These are phyloP conservation scores for Hydrozoanthus tunicans DNA, from an alignment of 64 coral and sea anemone species.

Conservation along the genomic window DNA sequence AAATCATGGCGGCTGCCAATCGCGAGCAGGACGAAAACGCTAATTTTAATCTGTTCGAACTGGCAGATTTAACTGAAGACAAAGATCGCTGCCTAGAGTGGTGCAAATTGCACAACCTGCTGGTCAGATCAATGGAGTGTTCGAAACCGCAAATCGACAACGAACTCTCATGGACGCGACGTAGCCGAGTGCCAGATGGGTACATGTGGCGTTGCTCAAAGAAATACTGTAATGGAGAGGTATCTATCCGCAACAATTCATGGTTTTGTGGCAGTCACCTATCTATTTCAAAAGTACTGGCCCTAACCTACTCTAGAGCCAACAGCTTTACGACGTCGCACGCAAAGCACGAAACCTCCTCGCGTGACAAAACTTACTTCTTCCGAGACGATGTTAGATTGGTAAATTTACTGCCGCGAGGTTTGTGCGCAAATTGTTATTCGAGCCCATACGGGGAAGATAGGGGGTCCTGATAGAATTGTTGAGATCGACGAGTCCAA, in stretches of 20 bases:
- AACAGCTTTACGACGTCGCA: conserved; percentile 50
- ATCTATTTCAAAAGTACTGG: conserved; percentile 36
- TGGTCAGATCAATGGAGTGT: neutral
- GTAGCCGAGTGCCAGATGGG: neutral
- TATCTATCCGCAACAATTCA: conserved; percentile 30
- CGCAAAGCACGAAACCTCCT: conserved; percentile 42
- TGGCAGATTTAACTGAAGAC: neutral
- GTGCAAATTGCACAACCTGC: neutral
- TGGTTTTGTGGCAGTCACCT: conserved; percentile 47
- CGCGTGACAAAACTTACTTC: conserved; percentile 14
- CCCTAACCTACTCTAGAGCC: conserved; percentile 50
- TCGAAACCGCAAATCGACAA: neutral
- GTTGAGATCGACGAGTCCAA: conserved; percentile 65
- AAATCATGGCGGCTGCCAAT: too few relatives aligned
- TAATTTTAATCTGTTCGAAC: too few relatives aligned
- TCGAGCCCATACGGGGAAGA: conserved; percentile 27
- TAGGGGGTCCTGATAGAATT: conserved; percentile 39
- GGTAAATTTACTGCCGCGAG: conserved; percentile 50
- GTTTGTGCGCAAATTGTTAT: conserved; percentile 55
- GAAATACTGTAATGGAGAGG: neutral
- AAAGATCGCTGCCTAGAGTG: neutral
- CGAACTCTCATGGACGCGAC: neutral
- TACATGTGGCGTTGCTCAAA: neutral
- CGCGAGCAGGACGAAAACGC: too few relatives aligned
- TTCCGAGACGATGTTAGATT: conserved; percentile 53